Evolutionary conservation across 2,888 invertebrate species (phyloP).

Genomic region (Zhengitettix transpicula): DNA sequence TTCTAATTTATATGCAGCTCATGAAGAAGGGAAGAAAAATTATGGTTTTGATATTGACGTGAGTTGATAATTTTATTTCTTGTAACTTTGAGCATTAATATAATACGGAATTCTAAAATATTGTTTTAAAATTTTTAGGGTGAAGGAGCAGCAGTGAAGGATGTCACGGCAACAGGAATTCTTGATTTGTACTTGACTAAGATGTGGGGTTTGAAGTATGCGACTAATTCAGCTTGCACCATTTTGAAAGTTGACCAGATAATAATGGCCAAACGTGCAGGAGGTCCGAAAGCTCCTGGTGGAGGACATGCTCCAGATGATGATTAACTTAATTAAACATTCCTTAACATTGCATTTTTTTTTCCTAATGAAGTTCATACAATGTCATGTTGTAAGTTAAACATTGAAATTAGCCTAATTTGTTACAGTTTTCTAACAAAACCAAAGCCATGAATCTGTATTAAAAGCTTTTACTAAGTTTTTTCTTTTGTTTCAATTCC

Average conservation of each 20-base stretch:
- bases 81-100: not conserved
- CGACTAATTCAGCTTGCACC: slow-evolving; percentile 81
- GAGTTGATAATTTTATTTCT: slow-evolving; percentile 12
- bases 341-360: too few species aligned
- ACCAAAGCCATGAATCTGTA: too few species aligned
- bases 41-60: slow-evolving; percentile 79
- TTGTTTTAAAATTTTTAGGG: slow-evolving; percentile 22
- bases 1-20: slow-evolving; percentile 82
- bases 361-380: too few species aligned
- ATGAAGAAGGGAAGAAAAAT: slow-evolving; percentile 69
- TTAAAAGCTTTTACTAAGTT: too few species aligned
- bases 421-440: too few species aligned
- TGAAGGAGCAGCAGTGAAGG: slow-evolving; percentile 49
- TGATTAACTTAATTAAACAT: slow-evolving; percentile 25
- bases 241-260: slow-evolving; percentile 92
- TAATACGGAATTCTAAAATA: not conserved
- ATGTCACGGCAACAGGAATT: slow-evolving; percentile 62
- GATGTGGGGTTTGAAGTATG: slow-evolving; percentile 89
- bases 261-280: slow-evolving; percentile 94
- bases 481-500: too few species aligned
- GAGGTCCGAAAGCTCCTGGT: slow-evolving; percentile 72
- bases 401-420: too few species aligned
- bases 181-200: slow-evolving; percentile 74
- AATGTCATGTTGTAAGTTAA: too few species aligned
- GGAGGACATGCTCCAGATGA: slow-evolving; percentile 43